Conservation (phyloP, 1,140 invertebrate species). For the Hesperophylax magnus region DNA sequence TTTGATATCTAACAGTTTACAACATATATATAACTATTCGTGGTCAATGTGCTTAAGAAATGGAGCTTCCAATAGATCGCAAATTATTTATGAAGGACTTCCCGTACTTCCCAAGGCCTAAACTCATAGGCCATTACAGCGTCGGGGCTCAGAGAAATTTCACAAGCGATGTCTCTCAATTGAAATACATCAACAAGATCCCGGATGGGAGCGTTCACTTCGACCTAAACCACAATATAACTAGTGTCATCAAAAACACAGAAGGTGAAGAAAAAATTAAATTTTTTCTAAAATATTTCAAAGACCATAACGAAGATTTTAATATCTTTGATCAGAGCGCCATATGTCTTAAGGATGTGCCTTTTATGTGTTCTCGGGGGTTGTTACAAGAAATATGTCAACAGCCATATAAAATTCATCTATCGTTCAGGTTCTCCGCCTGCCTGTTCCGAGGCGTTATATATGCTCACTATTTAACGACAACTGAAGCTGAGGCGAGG, state of each 20-base stretch:
- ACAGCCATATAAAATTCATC: constrained; percentile 77
- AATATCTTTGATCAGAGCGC: too few relatives aligned
- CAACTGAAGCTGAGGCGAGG: constrained; percentile 70
- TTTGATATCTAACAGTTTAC: too few relatives aligned
- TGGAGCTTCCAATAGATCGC: constrained; percentile 41
- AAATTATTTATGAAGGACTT: background rate
- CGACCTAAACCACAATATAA: constrained; percentile 24
- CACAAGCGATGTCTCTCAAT: constrained; percentile 4
- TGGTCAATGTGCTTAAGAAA: background rate
- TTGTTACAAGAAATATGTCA: constrained; percentile 77
- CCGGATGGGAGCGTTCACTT: background rate
- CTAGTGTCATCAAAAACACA: background rate
- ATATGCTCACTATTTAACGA: constrained; percentile 79
- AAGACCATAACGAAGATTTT: too few relatives aligned
- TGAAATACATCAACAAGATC: constrained; percentile 10
- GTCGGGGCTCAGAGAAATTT: too few relatives aligned
- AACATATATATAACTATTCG: too few relatives aligned
- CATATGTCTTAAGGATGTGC: too few relatives aligned
- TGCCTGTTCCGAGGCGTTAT: too few relatives aligned
- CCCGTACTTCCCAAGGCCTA: constrained; percentile 8
- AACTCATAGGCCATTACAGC: constrained; percentile 43
- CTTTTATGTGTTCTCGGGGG: too few relatives aligned
- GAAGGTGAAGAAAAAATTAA: background rate
- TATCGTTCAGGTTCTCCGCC: constrained; percentile 78
- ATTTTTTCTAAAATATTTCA: too few relatives aligned